These are phyloP conservation scores for Tachystola acroxantha DNA, from an alignment of 2,888 invertebrate genomes.

Conservation along the genomic window DNA sequence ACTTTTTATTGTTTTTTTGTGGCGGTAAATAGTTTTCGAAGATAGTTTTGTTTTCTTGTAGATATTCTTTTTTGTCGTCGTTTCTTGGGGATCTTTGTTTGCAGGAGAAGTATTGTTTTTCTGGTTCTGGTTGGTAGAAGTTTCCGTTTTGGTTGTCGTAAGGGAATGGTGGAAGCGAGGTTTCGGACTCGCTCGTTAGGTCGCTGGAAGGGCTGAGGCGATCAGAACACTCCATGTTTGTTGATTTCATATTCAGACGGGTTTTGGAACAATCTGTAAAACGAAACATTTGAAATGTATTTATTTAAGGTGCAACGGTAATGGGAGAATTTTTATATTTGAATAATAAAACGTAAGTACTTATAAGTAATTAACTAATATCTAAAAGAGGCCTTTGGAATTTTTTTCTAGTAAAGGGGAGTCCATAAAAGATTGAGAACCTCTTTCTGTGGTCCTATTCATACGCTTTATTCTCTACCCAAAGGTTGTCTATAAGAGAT, in stretches of 20 bases:
- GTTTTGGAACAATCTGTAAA: no score
- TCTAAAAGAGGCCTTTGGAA: no score
- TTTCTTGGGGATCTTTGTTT: slow-evolving; percentile 50
- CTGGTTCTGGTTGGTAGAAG: slow-evolving; percentile 55
- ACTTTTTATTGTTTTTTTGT: slow-evolving; percentile 60
- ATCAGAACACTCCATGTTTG: slow-evolving; percentile 67
- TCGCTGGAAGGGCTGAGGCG: slow-evolving; percentile 67
- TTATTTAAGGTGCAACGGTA: no score
- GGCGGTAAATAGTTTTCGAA: slow-evolving; percentile 59
- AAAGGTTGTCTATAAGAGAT: no score
- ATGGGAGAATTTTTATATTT: background rate
- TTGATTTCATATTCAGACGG: slow-evolving; percentile 70
- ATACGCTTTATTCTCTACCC: no score
- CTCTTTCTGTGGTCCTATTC: no score
- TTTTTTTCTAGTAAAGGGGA: no score
- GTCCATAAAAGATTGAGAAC: no score
- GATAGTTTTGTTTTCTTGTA: slow-evolving; percentile 62
- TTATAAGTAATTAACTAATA: no score
- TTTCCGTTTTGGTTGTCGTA: slow-evolving; percentile 57
- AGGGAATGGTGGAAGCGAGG: slow-evolving; percentile 58
- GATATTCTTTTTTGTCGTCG: slow-evolving; percentile 52
- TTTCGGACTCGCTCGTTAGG: slow-evolving; percentile 66
- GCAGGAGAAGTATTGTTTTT: slow-evolving; percentile 62
- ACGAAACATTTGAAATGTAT: no score
- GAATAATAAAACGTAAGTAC: no score